Base-by-base conservation (phyloP, 2,113 vertebrate species). In the Callorhinus ursinus region DNA sequence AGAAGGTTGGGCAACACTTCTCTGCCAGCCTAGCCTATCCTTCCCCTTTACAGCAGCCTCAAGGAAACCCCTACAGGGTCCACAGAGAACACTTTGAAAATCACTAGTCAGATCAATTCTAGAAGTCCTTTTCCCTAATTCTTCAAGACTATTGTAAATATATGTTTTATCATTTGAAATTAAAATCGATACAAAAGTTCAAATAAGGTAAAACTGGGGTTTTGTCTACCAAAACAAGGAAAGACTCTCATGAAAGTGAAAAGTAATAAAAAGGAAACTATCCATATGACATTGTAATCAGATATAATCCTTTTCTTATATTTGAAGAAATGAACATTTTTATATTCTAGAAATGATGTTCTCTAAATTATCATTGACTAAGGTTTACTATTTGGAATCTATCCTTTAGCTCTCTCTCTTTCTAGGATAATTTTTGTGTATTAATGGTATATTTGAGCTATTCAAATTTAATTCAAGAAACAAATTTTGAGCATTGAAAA, bases 391-490 rank as follows among this genome's bases (percentile, higher is more conserved):
- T 74, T 61, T 79, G n/a, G 61, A 95, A 36, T 22, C 31, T 36
- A 69, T 10, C 15, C 10, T 89, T 69, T 77, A 16, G n/a, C 18
- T 83, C 12, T 80, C 69, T 69, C 22, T 82, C n/a, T 77, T 49
- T 53, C 92, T 89, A 57, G 22, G 28, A 90, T 72, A 36, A 53
- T 81, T 84, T 69, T 81, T 87, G 36, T 33, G 65, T 79, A 53
- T 16, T 79, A 72, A 63, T 15, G 71, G 2, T 46, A 16, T 65
- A 90, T 61, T 89, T 72, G 49, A 51, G 26, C 9, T 95, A 15
- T 79, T 72, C 46, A 39, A 86, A 92, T 46, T 93, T 95, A 91
- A 71, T 95, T 89, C 12, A 85, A 85, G 28, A 96, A 91, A 90
- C 31, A 97, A 55, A 76, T 57, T 92, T 80, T 89, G 21, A 93